Conservation (phyloP, 2,113 vertebrate genomes). For the Australoheros scitulus region DNA sequence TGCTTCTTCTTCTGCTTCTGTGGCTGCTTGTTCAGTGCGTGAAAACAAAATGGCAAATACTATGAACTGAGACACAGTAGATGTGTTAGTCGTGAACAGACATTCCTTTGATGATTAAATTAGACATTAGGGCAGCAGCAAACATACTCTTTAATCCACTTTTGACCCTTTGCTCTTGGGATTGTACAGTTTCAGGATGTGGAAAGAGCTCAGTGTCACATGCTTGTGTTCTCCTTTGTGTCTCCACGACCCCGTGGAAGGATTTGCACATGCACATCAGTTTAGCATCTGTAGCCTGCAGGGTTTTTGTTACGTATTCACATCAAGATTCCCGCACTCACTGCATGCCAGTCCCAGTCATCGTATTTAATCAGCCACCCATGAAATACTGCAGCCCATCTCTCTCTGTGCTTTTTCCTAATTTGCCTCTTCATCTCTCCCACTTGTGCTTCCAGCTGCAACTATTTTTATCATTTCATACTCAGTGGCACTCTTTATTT, state of each 20-base stretch:
- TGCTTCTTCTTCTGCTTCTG: neutral
- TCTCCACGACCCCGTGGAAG: neutral
- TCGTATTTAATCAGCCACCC: conserved; percentile 10
- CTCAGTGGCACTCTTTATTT: neutral
- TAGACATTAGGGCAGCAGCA: neutral
- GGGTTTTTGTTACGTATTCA: conserved; percentile 25
- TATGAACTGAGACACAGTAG: neutral
- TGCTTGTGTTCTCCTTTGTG: neutral
- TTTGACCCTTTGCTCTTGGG: neutral
- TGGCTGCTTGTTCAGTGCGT: neutral
- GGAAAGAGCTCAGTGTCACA: neutral
- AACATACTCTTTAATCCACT: neutral
- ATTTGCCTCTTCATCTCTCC: neutral
- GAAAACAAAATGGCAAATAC: neutral
- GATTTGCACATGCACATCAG: conserved; percentile 3
- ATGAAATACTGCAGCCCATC: neutral
- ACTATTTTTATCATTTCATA: conserved; percentile 3
- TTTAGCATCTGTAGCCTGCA: conserved; percentile 8
- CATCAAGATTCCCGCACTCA: conserved; percentile 21
- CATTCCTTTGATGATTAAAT: neutral
- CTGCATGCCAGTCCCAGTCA: conserved; percentile 8
- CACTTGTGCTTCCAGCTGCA: neutral
- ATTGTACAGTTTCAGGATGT: neutral
- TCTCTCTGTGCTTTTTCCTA: neutral
- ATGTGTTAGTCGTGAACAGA: neutral